Base-by-base conservation (phyloP, 2,113 vertebrate species). In the Dunckerocampus dactyliophorus region DNA sequence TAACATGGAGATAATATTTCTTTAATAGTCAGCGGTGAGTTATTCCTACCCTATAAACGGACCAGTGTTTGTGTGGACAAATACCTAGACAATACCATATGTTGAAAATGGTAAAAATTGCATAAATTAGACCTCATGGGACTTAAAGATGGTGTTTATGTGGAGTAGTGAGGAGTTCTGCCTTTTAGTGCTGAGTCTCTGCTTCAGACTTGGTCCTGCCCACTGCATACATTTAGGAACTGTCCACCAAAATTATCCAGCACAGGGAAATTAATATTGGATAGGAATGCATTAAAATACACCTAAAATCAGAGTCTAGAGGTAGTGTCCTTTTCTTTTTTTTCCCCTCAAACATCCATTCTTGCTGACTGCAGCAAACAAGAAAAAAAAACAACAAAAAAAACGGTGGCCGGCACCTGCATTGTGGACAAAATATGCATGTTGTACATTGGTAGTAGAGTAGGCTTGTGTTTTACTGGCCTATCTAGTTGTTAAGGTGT, bases 361-460 rank as follows among this genome's bases (percentile, higher is more conserved):
- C 49, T 50, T 50, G 49, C 49, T 50, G 49, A 50, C 11, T 50
- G 49, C 13, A 50, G 49, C 49, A 50, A 50, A 49, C 19, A 11
- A 8, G 46, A 19, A 5, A 8, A 16, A 47, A 8, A 47, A 34
- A 34, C 1, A 7, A 37, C 6, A 37, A 37, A 37, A 37, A 37
- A 7, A 8, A 1, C 6, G 34, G 34, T 6, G 24, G 24, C 2
- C 2, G 24, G 45, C 4, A 15, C 45, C 15, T 47, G 45, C 45
- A 47, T 12, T 47, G 16, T 47, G 45, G 6, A 16, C 17, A 47
- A n/a, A 19, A 48, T 48, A 2, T 48, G 47, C 37, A 28, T 28
- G 2, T 28, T 28, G 24, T 28, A 28, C 5, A n/a, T 28, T 28
- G 5, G 24, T 28, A 5, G 24, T 28, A 28, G 2, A 28, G 24